Evolutionary conservation across 2,888 invertebrate species (phyloP), one percentile per base, ranked within the genome.

Genomic region (Noctua fimbriata): DNA sequence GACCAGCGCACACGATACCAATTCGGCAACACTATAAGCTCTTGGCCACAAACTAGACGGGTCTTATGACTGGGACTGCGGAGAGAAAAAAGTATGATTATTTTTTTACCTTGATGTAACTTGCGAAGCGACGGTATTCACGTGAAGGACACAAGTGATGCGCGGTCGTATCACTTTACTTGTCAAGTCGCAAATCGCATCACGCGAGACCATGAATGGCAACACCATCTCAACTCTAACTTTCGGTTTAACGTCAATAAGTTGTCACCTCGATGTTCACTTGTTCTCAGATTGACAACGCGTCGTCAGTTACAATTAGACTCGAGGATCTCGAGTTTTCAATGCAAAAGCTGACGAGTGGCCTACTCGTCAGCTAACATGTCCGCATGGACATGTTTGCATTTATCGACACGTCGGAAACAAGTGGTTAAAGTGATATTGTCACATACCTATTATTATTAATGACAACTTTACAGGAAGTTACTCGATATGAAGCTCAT

Each of bases 1-100:
- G 80, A 55, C 28, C n/a, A n/a, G 16, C 80, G 80, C 36, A 83
- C 77, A 81, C 78, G 18, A 69, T 7, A 24, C 7, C 41, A 36
- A 44, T 3, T 60, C 14, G 21, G 12, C 14, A 28, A 1, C 4
- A n/a, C 3, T 21, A 10, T 32, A 32, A 32, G 1, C 18, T 21
- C 36, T 36, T 32, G 32, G 63, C 63, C 32, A 63, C 32, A 16
- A 36, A 6, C 21, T 5, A 21, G 0, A 32, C 21, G 32, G 0
- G 28, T 60, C 32, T 63, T 63, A 12, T 2, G 5, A 24, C 24
- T 24, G 12, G 65, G 36, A 65, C 4, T 66, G 24, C 24, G 5
- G 12, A 6, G 2, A 14, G n/a, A 66, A 41, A 24, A 24, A 24
- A 66, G 24, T 5, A n/a, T 41, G 41, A 10, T 12, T 18, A 7